Base-by-base conservation (phyloP, 2,113 vertebrate species). In the Drymodes brunneopygia region DNA sequence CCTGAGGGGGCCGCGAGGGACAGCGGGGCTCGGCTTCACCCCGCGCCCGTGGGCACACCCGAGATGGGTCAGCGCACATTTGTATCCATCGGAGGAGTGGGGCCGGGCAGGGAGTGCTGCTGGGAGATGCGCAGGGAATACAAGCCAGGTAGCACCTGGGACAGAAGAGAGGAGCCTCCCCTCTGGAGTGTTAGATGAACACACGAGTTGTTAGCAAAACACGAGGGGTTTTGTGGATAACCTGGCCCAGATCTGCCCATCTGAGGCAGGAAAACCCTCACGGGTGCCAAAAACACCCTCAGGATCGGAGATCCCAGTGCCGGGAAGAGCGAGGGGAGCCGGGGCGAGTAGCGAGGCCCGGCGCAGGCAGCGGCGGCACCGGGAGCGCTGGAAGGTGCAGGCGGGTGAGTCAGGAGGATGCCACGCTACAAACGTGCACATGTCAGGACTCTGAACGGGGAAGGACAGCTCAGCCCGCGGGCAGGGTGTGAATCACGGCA, bases 1-100 rank as follows among this genome's bases (percentile, higher is more conserved):
- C 28, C 2, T 27, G 45, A 31, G 33, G n/a, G 21, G 4, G 2
- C 19, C 2, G 13, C n/a, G 61, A 27, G 56, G 47, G 23, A 13
- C 2, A 0, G 44, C 1, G 7, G 20, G 6, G 22, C 3, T 8
- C 15, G 36, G 24, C 15, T 2, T 13, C 33, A 2, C 2, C 2
- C 28, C 10, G 7, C 7, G 54, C 29, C 28, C 50, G 0, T 6
- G 12, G 7, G 31, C 42, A 19, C 7, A 11, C 2, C n/a, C 11
- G 5, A 19, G 38, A 12, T 13, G n/a, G 3, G 44, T 27, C 28
- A 6, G 40, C 24, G 7, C 35, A 1, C 20, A 2, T 21, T 28
- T 19, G 9, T 18, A 15, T 21, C 58, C 23, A 1, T 15, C 27
- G 20, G 2, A 10, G 10, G 8, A 16, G 16, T 4, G 27, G 11